Conservation (phyloP, 2,888 invertebrate genomes). For the Luperina nickerlii region DNA sequence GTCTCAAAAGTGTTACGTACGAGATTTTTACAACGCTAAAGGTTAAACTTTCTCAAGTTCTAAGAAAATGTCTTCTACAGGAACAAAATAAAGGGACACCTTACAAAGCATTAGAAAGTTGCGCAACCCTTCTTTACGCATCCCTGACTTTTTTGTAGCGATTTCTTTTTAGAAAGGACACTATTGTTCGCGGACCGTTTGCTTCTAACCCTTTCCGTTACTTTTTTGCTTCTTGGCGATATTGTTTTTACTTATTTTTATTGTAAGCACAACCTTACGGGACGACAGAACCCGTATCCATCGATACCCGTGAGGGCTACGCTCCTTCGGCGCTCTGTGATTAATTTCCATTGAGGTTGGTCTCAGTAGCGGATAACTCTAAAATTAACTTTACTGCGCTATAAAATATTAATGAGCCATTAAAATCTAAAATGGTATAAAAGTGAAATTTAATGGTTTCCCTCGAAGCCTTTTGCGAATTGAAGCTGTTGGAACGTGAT, state of each 20-base stretch:
- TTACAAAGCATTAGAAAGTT: constrained; percentile 90
- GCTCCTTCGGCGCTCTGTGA: constrained; percentile 71
- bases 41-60: constrained; percentile 87
- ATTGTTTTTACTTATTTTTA: constrained; percentile 80
- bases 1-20: constrained; percentile 69
- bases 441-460: constrained; percentile 88
- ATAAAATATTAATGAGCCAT: constrained; percentile 89
- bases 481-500: constrained; percentile 80
- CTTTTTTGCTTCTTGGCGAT: constrained; percentile 78
- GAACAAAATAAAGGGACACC: constrained; percentile 79
- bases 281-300: constrained; percentile 52
- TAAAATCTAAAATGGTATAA: constrained; percentile 89
- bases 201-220: constrained; percentile 88
- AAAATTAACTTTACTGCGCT: constrained; percentile 88
- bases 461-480: constrained; percentile 82
- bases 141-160: constrained; percentile 82
- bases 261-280: constrained; percentile 69
- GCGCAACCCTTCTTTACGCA: constrained; percentile 88
- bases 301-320: constrained; percentile 52
- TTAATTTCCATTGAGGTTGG: constrained; percentile 82
- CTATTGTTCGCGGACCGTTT: constrained; percentile 85
- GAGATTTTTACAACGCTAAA: constrained; percentile 71
- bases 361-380: constrained; percentile 87
- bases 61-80: constrained; percentile 77
- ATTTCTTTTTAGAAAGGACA: constrained; percentile 82